Conservation (phyloP, 2,888 invertebrate genomes). For the Griposia aprilina region DNA sequence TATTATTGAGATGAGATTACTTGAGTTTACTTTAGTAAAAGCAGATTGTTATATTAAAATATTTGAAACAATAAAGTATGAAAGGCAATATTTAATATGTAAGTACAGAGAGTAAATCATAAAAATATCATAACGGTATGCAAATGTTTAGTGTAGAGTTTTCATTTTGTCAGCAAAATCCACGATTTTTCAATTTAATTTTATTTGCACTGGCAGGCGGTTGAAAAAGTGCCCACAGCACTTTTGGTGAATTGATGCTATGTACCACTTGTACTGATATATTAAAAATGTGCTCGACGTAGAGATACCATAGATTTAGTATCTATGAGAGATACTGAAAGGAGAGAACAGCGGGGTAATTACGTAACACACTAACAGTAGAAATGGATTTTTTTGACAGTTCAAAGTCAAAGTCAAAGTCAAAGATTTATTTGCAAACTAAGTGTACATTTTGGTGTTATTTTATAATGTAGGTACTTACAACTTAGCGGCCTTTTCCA, state of each 20-base stretch:
- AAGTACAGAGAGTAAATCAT: conserved; percentile 11
- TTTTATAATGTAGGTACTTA: no score
- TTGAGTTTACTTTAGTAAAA: background rate
- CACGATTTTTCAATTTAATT: conserved; percentile 5
- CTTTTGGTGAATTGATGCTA: background rate
- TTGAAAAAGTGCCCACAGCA: background rate
- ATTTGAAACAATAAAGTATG: conserved; percentile 20
- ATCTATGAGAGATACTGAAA: no score
- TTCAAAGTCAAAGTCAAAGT: no score
- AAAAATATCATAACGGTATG: conserved; percentile 23
- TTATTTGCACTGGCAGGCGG: background rate
- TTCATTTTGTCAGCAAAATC: conserved; percentile 17
- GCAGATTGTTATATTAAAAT: conserved; percentile 29
- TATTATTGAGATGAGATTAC: background rate
- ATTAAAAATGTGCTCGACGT: no score
- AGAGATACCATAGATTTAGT: no score
- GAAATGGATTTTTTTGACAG: no score
- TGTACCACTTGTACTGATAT: background rate
- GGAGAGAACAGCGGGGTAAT: no score
- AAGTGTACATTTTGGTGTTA: no score
- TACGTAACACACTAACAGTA: no score
- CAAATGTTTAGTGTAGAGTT: conserved; percentile 18
- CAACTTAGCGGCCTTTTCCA: no score
- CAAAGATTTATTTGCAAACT: no score
- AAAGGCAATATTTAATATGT: background rate